These are phyloP conservation scores for Nipponia nippon DNA, from an alignment of 2,113 vertebrate species.

Conservation along the genomic window DNA sequence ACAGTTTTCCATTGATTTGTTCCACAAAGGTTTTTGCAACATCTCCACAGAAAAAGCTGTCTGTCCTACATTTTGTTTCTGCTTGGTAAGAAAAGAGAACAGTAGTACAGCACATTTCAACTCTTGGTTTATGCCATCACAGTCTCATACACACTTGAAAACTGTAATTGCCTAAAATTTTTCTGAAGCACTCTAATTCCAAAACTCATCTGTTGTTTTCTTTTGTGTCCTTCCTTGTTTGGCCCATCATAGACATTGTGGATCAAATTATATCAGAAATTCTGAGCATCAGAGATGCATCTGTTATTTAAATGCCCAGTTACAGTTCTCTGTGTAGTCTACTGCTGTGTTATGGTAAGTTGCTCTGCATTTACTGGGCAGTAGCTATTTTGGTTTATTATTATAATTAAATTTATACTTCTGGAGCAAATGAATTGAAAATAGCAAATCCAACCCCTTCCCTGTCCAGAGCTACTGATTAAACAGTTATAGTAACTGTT, in stretches of 20 bases:
- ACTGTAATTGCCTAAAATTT: not conserved
- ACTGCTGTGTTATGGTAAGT: not conserved
- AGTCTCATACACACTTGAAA: not conserved
- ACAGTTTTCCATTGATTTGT: not conserved
- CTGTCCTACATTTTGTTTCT: not conserved
- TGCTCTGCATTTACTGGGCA: not conserved
- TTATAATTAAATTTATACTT: not conserved
- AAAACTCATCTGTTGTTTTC: not conserved
- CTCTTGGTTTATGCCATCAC: not conserved
- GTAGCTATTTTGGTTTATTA: not conserved
- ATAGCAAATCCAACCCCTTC: not conserved
- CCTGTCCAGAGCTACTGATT: not conserved
- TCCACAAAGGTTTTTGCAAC: not conserved
- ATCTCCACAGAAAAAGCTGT: not conserved
- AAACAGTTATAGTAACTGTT: not conserved
- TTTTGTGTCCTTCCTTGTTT: not conserved
- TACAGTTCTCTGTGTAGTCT: not conserved
- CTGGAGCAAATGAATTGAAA: not conserved
- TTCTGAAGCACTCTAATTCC: not conserved
- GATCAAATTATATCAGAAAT: not conserved
- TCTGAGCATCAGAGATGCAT: not conserved
- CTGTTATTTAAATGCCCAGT: not conserved
- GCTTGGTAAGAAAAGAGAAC: not conserved
- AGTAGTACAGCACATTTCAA: not conserved
- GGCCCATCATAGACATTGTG: not conserved